A percentile compares a stretch with the other conserved stretches of the same genome.
phyloP scores from a whole-genome alignment of 2,797 vertebrate genomes.

The Acestrorhynchus altus region DNA sequence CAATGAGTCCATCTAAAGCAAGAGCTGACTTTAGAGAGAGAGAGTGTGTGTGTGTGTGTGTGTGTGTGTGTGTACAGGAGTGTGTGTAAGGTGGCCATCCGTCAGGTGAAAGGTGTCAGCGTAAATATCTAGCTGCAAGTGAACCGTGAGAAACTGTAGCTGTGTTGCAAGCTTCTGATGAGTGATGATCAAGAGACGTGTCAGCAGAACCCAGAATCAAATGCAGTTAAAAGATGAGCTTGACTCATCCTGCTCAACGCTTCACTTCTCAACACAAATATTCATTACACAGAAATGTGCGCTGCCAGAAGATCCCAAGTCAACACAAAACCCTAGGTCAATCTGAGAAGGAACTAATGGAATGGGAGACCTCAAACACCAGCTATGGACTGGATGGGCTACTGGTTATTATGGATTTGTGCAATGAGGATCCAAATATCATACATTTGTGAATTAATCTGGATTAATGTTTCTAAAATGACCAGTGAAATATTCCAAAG shows the following conservation, averaged over 20 bases:
- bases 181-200: constrained; percentile 55
- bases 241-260: constrained; percentile 47
- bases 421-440: too few relatives aligned
- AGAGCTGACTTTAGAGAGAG: constrained; percentile 30
- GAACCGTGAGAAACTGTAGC: constrained; percentile 56
- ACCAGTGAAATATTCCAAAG: too few relatives aligned
- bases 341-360: constrained; percentile 15
- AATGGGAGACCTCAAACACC: constrained; percentile 20
- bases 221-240: constrained; percentile 51
- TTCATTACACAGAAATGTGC: constrained; percentile 51
- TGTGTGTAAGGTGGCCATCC: constrained; percentile 35
- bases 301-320: constrained; percentile 45
- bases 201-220: constrained; percentile 49
- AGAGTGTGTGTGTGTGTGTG: neutral
- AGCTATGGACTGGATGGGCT: too few relatives aligned
- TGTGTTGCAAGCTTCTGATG: constrained; percentile 49
- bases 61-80: neutral
- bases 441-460: too few relatives aligned
- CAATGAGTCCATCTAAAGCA: constrained; percentile 52
- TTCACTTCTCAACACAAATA: constrained; percentile 57
- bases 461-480: too few relatives aligned
- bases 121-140: constrained; percentile 50
- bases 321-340: constrained; percentile 42
- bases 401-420: neutral
- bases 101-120: constrained; percentile 51